Evolutionary conservation across 2,797 vertebrate genomes (phyloP), one percentile per base, ranked within the genome.

Genomic region (Gymnoscopelus braueri): DNA sequence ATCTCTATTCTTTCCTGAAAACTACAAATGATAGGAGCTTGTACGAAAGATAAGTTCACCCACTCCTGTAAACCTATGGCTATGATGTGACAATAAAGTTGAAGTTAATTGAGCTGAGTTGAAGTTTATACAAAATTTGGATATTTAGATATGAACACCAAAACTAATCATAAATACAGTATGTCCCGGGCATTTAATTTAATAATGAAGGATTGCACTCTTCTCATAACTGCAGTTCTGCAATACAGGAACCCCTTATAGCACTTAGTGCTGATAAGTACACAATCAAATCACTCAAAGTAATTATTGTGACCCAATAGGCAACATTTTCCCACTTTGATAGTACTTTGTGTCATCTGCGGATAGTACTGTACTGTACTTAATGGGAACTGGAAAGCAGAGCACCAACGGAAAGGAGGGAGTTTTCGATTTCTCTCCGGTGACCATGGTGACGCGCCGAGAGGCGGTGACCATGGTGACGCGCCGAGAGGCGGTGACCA

Each of bases 341-440:
- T 1, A 19, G 13, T 48, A 14, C 35, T 56, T 54, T 74, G 49
- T 5, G 9, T 7, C 68, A 0, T 60, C 35, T 50, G 7, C 29
- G 54, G 19, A 19, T 19, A 19, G 19, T 19, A 19, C 19, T 3
- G 7, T 35, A 14, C 44, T 29, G 26, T 29, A 29, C 50, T 15
- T 29, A 49, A 66, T 14, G 50, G 26, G 24, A 75, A 50, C 39
- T 10, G 23, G 23, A 51, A 19, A 2, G 62, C 59, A 66, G 53
- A 80, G 71, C 78, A 32, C 71, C 67, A 71, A 66, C 68, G 56
- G 72, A 52, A 32, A 56, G 58, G 68, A 11, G 60, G 15, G 13
- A 0, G 7, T 47, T 51, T 23, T 57, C 51, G 9, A 39, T 39
- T 15, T 70, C 58, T 48, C 24, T 59, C 4, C 4, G 3, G 26